Base-by-base conservation (phyloP, 1,140 invertebrate genomes). In the Ooceraea biroi region DNA sequence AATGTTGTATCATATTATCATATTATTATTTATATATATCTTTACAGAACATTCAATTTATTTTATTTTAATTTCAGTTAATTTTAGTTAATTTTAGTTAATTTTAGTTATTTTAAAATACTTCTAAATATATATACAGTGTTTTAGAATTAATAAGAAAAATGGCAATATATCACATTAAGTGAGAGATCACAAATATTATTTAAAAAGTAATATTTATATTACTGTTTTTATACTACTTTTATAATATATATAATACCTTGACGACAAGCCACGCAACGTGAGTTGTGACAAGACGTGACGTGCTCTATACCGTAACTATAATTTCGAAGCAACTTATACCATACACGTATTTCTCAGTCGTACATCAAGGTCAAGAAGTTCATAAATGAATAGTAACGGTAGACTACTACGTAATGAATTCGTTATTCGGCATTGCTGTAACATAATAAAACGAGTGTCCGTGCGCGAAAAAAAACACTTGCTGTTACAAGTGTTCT, bases 361-460 rank as follows among this genome's bases (percentile, higher is more conserved):
- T 11, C 48, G 19, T 66, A 77, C 60, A 44, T 71, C 76, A 80
- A 80, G 76, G 76, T 7, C 5, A 36, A 60, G 36, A 80, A 71
- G 76, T 80, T 80, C 76, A 80, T n/a, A 65, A 80, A 80, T 65
- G 52, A 80, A 80, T 71, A 80, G 50, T 48, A 17, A 22, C 36
- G 63, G 76, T 69, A 36, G 76, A 27, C 69, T 44, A 80, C 17
- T 17, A 46, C 65, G 22, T 80, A 17, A 80, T 71, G 76, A 69
- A 69, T 71, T 71, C 50, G 52, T 57, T 69, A 68, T 46, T 71
- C 48, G 41, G 27, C n/a, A 30, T 5, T 4, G 61, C 11, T 10
- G 60, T 25, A 63, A 76, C 10, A 12, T 25, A 27, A 7, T 27
- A 27, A 48, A n/a, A 11, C 1, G 25, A 73, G 1, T 11, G 52